A percentile compares a stretch with the other conserved stretches of the same genome.
These are phyloP conservation scores for Chrosomus eos DNA, from an alignment of 2,797 vertebrate genomes.

Conservation along the genomic window DNA sequence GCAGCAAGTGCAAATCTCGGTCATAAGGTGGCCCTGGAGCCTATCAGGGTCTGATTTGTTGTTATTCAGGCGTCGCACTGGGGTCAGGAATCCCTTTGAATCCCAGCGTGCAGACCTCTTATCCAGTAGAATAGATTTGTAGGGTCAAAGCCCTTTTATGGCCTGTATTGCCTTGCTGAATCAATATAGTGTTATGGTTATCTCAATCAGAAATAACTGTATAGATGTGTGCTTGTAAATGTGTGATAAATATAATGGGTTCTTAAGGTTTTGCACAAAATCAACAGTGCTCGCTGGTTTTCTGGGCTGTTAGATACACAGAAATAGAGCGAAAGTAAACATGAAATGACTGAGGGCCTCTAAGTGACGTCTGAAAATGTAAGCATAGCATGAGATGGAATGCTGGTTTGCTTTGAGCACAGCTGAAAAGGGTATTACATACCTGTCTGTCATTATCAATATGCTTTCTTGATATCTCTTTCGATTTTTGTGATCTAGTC, in stretches of 20 bases:
- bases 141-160: background rate
- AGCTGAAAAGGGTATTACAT: conserved; percentile 1
- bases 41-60: conserved; percentile 19
- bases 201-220: conserved; percentile 1
- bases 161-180: background rate
- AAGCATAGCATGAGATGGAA: background rate
- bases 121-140: conserved; percentile 25
- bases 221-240: background rate
- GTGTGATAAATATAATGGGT: conserved; percentile 12
- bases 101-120: background rate
- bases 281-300: background rate
- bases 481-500: conserved; percentile 19
- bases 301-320: background rate
- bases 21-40: background rate
- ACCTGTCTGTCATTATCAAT: conserved; percentile 7
- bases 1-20: background rate
- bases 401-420: conserved; percentile 1
- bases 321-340: background rate
- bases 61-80: conserved; percentile 4
- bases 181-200: background rate
- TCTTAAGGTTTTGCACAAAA: background rate
- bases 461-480: background rate
- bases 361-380: background rate
- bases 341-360: background rate
- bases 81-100: conserved; percentile 11